These are phyloP conservation scores for Ptychobarbus kaznakovi DNA, from an alignment of 2,797 vertebrate genomes.

Conservation along the genomic window DNA sequence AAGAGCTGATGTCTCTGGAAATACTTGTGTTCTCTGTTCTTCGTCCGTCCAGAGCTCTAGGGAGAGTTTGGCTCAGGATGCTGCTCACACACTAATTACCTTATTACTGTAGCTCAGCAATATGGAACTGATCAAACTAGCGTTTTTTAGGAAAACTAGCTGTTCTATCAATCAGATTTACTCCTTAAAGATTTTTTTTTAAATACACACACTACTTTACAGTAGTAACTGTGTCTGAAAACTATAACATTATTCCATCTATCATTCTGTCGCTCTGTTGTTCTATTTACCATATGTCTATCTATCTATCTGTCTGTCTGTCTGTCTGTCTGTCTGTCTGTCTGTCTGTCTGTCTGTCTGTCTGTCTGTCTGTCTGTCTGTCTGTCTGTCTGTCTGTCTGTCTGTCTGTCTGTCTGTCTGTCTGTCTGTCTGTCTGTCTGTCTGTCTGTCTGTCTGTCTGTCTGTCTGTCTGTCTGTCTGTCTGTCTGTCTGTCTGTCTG, in stretches of 20 bases:
- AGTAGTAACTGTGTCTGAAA: too few relatives aligned
- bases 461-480: background rate
- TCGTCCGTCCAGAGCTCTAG: slow-evolving; percentile 45
- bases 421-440: background rate
- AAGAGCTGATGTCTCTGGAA: slow-evolving; percentile 56
- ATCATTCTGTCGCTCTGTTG: too few relatives aligned
- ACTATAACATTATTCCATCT: too few relatives aligned
- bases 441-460: background rate
- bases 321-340: background rate
- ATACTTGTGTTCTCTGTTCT: slow-evolving; percentile 57
- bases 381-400: background rate
- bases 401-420: too few relatives aligned
- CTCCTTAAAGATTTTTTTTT: too few relatives aligned
- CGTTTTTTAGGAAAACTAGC: slow-evolving; percentile 58
- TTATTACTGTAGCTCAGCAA: slow-evolving; percentile 51
- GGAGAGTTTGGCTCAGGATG: slow-evolving; percentile 49
- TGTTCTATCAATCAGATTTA: slow-evolving; percentile 23
- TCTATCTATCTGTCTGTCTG: background rate
- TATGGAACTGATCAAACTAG: slow-evolving; percentile 55
- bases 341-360: background rate
- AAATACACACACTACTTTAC: too few relatives aligned
- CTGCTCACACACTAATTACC: slow-evolving; percentile 58
- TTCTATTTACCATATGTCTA: background rate
- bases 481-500: background rate
- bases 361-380: background rate